Base-by-base conservation (phyloP, 2,113 vertebrate species). In the Pachyramphus minor region DNA sequence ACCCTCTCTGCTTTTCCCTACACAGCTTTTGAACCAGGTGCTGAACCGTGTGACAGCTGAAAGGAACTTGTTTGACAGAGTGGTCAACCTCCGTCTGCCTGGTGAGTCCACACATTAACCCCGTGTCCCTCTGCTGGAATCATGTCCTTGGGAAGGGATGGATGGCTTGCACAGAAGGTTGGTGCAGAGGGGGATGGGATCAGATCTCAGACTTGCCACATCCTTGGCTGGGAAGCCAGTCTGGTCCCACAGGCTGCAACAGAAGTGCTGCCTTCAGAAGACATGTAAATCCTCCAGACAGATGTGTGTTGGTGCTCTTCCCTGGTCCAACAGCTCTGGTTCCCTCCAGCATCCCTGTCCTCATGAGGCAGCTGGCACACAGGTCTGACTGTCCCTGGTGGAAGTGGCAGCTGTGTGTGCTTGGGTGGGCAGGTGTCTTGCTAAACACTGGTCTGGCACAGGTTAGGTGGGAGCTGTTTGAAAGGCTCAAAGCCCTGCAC, bases 31-130 rank as follows among this genome's bases (percentile, higher is more conserved):
- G 92, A 99, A 99, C 96, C 98, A 99, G 90, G 98, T 99, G 95
- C 96, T 99, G 97, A 99, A 99, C 92, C 98, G 98, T 27, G 98
- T 99, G 95, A 99, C 98, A 14, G 98, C 99, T 16, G 98, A 99
- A 92, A 98, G 98, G 96, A 99, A 99, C 93, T 98, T 99, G 60
- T 99, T 99, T 94, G 99, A 99, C 93, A 98, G 99, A 44, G 98
- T 99, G 84, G 99, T 99, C 95, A 99, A 98, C 93, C 98, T 99
- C 73, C 98, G 98, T 45, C 98, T 99, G 58, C 99, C 99, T 8
- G 96, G 96, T 97, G 73, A 92, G 96, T 74, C 88, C 27, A 0
- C 22, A 12, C 30, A 6, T 45, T 41, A 20, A 17, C 53, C 37
- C 18, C 24, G 25, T 53, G 56, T 63, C 73, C 52, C 33, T 75